Conservation (phyloP, 1,140 invertebrate genomes). For the Drosophila ogumai region DNA sequence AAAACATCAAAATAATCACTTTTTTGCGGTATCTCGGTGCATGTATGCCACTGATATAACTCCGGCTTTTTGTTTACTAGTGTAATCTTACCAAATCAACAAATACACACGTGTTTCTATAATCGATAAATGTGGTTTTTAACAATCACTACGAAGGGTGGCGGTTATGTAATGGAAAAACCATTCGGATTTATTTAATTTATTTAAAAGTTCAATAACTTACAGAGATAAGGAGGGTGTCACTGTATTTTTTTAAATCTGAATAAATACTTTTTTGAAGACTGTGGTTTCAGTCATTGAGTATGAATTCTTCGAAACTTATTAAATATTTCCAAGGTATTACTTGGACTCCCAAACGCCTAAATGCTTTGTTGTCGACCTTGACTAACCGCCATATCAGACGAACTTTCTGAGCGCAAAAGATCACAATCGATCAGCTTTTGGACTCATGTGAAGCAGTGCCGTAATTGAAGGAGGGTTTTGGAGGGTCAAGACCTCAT, state of each 20-base stretch:
- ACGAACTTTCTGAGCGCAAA: slow-evolving; percentile 2
- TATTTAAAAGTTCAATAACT: slow-evolving; percentile 20
- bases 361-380: neutral
- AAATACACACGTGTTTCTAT: slow-evolving; percentile 21
- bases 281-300: neutral
- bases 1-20: slow-evolving; percentile 13
- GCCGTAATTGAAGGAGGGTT: slow-evolving; percentile 4
- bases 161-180: slow-evolving; percentile 11
- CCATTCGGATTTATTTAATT: neutral
- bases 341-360: neutral
- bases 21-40: neutral
- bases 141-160: neutral
- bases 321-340: neutral
- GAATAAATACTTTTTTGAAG: neutral
- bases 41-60: slow-evolving; percentile 4
- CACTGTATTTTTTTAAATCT: neutral
- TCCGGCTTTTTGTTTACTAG: neutral
- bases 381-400: slow-evolving; percentile 16
- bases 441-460: slow-evolving; percentile 16
- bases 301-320: neutral
- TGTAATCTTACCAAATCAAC: slow-evolving; percentile 2
- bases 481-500: neutral
- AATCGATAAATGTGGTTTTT: slow-evolving; percentile 5
- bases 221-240: slow-evolving; percentile 14
- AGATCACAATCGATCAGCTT: slow-evolving; percentile 21